Conservation (phyloP, 2,888 invertebrate genomes). For the Acrobeloides nanus region DNA sequence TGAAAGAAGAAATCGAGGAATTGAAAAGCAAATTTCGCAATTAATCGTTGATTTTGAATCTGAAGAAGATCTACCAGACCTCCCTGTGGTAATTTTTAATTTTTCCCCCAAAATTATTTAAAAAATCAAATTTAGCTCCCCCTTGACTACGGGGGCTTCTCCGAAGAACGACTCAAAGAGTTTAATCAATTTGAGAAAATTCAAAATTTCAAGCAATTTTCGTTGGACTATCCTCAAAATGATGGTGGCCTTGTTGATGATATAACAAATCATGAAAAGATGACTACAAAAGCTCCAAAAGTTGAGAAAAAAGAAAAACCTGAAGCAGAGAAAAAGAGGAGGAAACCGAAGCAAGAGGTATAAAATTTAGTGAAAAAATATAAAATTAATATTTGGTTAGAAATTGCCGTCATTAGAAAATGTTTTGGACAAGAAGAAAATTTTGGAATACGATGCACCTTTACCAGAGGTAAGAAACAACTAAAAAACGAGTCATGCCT, state of each 20-base stretch:
- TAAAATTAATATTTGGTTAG: too few relatives aligned
- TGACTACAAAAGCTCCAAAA: slow-evolving; percentile 17
- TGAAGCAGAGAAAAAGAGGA: not conserved
- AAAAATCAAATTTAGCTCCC: slow-evolving; percentile 24
- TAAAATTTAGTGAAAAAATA: too few relatives aligned
- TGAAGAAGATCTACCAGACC: slow-evolving; percentile 6
- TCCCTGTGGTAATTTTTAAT: too few relatives aligned
- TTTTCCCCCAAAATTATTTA: not conserved
- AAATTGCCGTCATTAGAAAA: too few relatives aligned
- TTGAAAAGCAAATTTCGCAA: too few relatives aligned
- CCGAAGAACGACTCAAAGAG: slow-evolving; percentile 29
- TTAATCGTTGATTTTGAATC: slow-evolving; percentile 5
- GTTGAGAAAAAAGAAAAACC: not conserved
- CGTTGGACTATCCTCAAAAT: too few relatives aligned
- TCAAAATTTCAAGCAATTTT: not conserved
- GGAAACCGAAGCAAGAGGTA: slow-evolving; percentile 2
- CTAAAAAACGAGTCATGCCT: too few relatives aligned
- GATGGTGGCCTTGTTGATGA: too few relatives aligned
- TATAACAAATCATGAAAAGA: slow-evolving; percentile 18
- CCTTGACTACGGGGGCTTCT: slow-evolving; percentile 43
- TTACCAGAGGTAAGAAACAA: slow-evolving; percentile 13
- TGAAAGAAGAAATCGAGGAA: slow-evolving; percentile 6
- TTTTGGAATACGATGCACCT: slow-evolving; percentile 12
- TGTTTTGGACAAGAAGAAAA: too few relatives aligned
- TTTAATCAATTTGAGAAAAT: slow-evolving; percentile 6